phyloP scores from a whole-genome alignment of 2,113 vertebrate species.

The Stomatorhinus ivindoensis region DNA sequence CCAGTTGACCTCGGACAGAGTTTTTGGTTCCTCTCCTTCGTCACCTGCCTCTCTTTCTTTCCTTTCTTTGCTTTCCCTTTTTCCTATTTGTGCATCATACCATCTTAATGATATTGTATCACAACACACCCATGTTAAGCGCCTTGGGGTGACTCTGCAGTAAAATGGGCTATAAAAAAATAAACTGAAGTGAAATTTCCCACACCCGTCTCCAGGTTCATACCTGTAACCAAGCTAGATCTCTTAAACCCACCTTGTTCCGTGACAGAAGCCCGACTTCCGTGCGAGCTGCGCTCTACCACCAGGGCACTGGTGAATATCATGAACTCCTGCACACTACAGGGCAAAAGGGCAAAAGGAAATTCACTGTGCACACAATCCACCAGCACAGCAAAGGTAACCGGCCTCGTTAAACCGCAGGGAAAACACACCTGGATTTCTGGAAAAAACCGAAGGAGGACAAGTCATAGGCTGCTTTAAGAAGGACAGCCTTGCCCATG shows the following conservation, averaged over 20 bases:
- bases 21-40: too few species aligned
- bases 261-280: conserved; percentile 86
- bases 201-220: not conserved
- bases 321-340: conserved; percentile 91
- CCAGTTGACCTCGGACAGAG: too few species aligned
- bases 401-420: not conserved
- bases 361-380: not conserved
- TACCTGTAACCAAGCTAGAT: not conserved
- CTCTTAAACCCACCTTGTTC: conserved; percentile 75
- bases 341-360: conserved; percentile 7
- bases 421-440: conserved; percentile 72
- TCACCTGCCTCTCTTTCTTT: too few species aligned
- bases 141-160: too few species aligned
- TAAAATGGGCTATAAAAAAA: too few species aligned
- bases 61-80: too few species aligned
- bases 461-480: conserved; percentile 83
- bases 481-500: conserved; percentile 63
- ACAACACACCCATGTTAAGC: too few species aligned
- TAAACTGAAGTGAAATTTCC: not conserved
- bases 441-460: conserved; percentile 92
- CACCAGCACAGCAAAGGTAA: not conserved
- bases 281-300: conserved; percentile 76
- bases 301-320: conserved; percentile 94
- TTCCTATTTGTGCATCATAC: too few species aligned
- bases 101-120: too few species aligned